Conservation (phyloP, 1,140 invertebrate species). For the Lethocerus indicus region DNA sequence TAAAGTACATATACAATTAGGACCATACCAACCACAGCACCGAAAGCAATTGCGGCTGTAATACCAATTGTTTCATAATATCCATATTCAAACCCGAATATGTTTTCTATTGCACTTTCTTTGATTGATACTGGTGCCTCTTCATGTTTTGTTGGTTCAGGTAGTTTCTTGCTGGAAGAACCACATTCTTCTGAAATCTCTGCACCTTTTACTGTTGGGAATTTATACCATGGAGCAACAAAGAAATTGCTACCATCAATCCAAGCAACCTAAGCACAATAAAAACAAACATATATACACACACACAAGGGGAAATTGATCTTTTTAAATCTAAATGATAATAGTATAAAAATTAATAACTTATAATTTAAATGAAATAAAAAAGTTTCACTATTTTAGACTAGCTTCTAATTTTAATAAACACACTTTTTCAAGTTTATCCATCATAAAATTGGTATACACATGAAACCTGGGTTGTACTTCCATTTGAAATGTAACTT, state of each 20-base stretch:
- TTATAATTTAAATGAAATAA: too few relatives aligned
- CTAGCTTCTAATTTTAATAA: too few relatives aligned
- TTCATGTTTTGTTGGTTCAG: neutral
- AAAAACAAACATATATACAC: too few relatives aligned
- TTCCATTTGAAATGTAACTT: neutral
- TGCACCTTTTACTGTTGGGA: neutral
- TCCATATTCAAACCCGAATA: neutral
- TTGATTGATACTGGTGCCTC: neutral
- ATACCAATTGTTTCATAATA: conserved; percentile 1
- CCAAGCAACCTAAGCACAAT: neutral
- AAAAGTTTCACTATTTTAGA: too few relatives aligned
- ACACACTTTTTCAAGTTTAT: too few relatives aligned
- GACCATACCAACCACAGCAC: neutral
- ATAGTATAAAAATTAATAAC: too few relatives aligned
- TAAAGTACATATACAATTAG: neutral
- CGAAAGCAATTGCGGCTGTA: neutral
- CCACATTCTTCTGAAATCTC: neutral
- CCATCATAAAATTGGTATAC: too few relatives aligned
- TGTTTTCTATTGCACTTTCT: neutral
- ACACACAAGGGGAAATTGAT: too few relatives aligned
- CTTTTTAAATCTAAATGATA: too few relatives aligned
- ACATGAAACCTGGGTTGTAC: neutral
- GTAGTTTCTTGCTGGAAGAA: neutral
- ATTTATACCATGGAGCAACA: neutral
- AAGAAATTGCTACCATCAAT: neutral